A percentile compares a stretch with the other conserved stretches of the same genome.
Evolutionary conservation across 2,113 vertebrate genomes (phyloP).

Genomic region (Pleuronectes platessa): DNA sequence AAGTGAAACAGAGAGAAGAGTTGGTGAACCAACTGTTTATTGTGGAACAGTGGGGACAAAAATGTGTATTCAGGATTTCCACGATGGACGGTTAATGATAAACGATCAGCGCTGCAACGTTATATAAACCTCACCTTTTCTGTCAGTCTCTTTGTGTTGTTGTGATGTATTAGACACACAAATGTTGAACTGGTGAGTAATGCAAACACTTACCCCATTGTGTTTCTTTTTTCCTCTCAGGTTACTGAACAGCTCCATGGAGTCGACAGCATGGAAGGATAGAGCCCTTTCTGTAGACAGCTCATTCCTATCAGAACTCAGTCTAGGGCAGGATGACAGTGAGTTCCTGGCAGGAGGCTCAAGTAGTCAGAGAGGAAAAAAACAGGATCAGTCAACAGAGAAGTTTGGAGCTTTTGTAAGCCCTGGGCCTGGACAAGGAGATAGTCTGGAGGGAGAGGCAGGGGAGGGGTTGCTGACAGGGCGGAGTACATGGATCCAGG

Average conservation of each 20-base stretch:
- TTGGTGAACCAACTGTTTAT: too few species aligned
- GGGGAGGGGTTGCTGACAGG: background rate
- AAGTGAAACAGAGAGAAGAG: too few species aligned
- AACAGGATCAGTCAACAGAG: background rate
- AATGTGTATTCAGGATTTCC: too few species aligned
- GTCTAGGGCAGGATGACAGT: background rate
- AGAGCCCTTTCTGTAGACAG: background rate
- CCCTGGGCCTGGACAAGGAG: constrained; percentile 18
- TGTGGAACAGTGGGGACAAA: too few species aligned
- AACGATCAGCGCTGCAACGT: too few species aligned
- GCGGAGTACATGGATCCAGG: constrained; percentile 11
- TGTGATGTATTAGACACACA: too few species aligned
- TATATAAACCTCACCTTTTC: too few species aligned
- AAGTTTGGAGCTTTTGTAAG: background rate
- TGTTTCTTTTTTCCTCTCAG: constrained; percentile 47
- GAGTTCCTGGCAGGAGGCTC: background rate
- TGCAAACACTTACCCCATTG: background rate
- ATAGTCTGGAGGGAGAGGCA: constrained; percentile 13
- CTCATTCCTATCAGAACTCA: background rate
- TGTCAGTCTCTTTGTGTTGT: too few species aligned
- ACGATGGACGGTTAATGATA: too few species aligned
- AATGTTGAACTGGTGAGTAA: too few species aligned
- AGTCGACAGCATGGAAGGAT: constrained; percentile 4
- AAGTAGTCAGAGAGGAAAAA: background rate
- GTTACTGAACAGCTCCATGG: constrained; percentile 61